These are phyloP conservation scores for Rhabdophis nuchalis DNA, from an alignment of 2,797 vertebrate genomes.

Conservation along the genomic window DNA sequence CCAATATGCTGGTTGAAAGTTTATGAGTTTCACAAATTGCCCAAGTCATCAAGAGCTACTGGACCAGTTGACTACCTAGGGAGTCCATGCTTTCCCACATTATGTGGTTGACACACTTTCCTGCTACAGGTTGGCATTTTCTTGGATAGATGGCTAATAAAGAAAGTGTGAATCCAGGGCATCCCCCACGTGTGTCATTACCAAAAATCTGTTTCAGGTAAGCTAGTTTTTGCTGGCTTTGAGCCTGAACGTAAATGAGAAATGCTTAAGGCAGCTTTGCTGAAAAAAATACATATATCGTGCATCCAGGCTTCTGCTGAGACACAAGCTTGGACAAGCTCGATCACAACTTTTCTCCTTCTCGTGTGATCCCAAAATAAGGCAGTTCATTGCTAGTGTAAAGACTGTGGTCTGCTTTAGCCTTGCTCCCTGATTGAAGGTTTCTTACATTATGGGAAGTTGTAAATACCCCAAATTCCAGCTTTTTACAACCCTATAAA, in stretches of 20 bases:
- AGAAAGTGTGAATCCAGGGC: constrained; percentile 17
- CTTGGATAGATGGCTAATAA: not conserved
- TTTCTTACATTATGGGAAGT: not conserved
- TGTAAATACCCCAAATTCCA: not conserved
- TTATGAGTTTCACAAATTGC: not conserved
- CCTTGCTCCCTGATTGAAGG: not conserved
- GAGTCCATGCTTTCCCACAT: not conserved
- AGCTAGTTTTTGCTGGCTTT: constrained; percentile 7
- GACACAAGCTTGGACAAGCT: not conserved
- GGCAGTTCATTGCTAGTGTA: not conserved
- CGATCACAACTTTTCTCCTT: not conserved
- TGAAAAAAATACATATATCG: not conserved
- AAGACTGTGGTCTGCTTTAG: not conserved
- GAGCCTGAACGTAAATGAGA: constrained; percentile 6
- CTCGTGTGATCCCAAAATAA: not conserved
- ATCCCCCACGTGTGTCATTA: constrained; percentile 9
- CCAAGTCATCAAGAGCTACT: not conserved
- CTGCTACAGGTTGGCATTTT: not conserved
- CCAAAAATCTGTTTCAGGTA: constrained; percentile 19
- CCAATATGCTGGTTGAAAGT: not conserved
- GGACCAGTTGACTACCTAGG: not conserved
- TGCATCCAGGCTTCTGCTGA: not conserved
- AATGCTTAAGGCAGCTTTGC: constrained; percentile 1
- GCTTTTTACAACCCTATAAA: not conserved
- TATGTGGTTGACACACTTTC: not conserved